Conservation (phyloP, 2,888 invertebrate species). For the Syritta pipiens region DNA sequence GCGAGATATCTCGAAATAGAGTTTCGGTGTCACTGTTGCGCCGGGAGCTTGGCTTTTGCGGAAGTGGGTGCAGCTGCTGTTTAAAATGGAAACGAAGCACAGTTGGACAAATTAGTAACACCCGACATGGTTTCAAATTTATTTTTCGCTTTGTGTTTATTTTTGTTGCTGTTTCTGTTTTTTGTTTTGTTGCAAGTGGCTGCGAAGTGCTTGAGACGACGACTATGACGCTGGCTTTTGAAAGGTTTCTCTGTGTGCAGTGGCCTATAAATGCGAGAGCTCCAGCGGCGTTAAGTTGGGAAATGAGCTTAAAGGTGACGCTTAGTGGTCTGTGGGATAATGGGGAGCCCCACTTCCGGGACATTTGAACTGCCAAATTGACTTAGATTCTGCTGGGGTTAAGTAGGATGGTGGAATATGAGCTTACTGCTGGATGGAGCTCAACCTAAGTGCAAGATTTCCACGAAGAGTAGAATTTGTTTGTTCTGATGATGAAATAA, state of each 20-base stretch:
- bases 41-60: conserved; percentile 25
- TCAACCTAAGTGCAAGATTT: no score
- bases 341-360: not conserved
- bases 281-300: not conserved
- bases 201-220: not conserved
- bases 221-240: conserved; percentile 30
- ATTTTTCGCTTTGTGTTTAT: not conserved
- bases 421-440: no score
- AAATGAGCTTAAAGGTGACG: conserved; percentile 23
- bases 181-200: not conserved
- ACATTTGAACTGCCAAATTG: conserved; percentile 4
- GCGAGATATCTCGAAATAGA: conserved; percentile 4
- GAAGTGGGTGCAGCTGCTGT: conserved; percentile 62
- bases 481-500: no score
- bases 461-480: no score
- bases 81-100: conserved; percentile 47
- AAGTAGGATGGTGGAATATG: no score
- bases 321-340: not conserved
- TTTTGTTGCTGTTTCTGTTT: not conserved
- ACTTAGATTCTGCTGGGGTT: no score
- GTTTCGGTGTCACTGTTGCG: conserved; percentile 30
- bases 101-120: conserved; percentile 63
- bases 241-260: conserved; percentile 39
- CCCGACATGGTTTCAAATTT: conserved; percentile 41
- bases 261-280: conserved; percentile 2